Base-by-base conservation (phyloP, 1,140 invertebrate genomes). In the Camponotus vicinus region DNA sequence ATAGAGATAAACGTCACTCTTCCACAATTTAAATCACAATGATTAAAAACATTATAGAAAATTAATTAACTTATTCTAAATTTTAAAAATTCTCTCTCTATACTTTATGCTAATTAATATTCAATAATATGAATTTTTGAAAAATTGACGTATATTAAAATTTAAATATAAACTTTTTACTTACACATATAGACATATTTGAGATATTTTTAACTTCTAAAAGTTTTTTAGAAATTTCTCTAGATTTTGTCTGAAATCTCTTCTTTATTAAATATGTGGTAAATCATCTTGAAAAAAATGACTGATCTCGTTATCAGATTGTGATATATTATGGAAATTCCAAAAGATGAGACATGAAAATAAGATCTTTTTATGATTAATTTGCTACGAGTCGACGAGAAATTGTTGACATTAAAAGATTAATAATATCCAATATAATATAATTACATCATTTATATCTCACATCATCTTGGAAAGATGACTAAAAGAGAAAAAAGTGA, bases 391-490 rank as follows among this genome's bases (percentile, higher is more conserved):
- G 13, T 57, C 9, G 0, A 1, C 1, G 3, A 55, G n/a, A 80
- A 55, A 52, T n/a, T 40, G 4, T 42, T 70, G n/a, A 40, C 27
- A 70, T 69, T 80, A 80, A 40, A 8, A 80, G 21, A 70, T 70
- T 70, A 70, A 70, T 70, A 80, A 42, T 59, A 70, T 80, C 49
- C 21, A 5, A 79, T 15, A 71, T 27, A 27, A 27, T 27, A 73
- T 59, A 15, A 6, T 13, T 32, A 6, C 13, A 45, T 21, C 11
- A 13, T 21, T 70, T 18, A 55, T 70, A 71, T 45, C 52, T 45
- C 18, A 66, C 32, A 59, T 71, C 67, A 82, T 61, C 27, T 73
- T 55, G 27, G 61, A 70, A 82, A 61, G 40, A 73, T 73, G 67
- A 82, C 78, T 71, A 27, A 37, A 73, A 83, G 2, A 13, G 3